Conservation (phyloP, 2,797 vertebrate species). For the Tiaroga cobitis region DNA sequence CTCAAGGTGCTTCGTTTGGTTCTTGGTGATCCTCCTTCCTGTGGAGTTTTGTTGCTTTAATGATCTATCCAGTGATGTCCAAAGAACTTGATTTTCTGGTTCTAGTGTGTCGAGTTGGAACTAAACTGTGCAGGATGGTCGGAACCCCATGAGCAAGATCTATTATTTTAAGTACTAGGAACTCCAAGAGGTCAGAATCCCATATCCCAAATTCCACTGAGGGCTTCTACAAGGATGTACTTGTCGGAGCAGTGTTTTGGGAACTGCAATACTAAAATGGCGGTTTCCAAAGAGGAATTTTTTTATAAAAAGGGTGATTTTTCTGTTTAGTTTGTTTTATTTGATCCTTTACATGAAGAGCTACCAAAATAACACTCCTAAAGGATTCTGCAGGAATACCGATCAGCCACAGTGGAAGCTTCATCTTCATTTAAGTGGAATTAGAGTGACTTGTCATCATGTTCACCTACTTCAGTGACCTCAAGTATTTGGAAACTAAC, state of each 20-base stretch:
- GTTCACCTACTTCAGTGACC: neutral
- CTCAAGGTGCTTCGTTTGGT: neutral
- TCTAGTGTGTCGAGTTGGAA: conserved; percentile 1
- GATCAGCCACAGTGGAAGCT: neutral
- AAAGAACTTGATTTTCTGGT: conserved; percentile 27
- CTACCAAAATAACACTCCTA: conserved; percentile 2
- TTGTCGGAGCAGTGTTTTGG: conserved; percentile 19
- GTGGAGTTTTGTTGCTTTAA: conserved; percentile 35
- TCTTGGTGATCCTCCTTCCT: neutral
- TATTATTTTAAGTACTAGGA: neutral
- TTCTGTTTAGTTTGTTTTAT: neutral
- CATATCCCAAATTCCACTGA: conserved; percentile 1
- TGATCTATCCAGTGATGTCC: conserved; percentile 1
- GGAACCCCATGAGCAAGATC: neutral
- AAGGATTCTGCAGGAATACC: neutral
- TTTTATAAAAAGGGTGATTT: neutral
- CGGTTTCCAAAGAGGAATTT: conserved; percentile 50
- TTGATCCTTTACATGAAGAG: neutral
- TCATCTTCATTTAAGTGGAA: neutral
- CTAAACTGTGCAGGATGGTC: neutral
- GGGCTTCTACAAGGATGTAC: neutral
- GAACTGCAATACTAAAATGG: conserved; percentile 37
- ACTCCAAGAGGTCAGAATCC: neutral
- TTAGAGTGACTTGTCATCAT: neutral
- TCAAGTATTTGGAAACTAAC: conserved; percentile 22